phyloP scores from a whole-genome alignment of 2,888 invertebrate genomes.

The Abrostola triplasia region DNA sequence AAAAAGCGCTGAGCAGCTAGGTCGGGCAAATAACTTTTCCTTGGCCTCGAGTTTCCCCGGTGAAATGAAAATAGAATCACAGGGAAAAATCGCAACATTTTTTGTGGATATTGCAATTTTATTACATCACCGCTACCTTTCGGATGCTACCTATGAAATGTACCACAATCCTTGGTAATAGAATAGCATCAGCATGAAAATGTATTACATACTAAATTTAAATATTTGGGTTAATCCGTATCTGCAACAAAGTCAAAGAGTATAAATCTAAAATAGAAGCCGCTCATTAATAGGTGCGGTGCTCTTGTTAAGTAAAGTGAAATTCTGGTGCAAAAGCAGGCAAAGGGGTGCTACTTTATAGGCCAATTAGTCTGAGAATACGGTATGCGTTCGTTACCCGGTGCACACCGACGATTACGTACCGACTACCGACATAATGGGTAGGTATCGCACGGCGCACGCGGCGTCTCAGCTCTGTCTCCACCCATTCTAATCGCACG shows the following conservation, averaged over 20 bases:
- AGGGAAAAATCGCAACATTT: conserved; percentile 26
- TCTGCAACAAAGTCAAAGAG: conserved; percentile 31
- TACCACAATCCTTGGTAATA: background rate
- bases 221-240: conserved; percentile 10
- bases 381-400: conserved; percentile 72
- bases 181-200: conserved; percentile 17
- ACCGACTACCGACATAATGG: conserved; percentile 49
- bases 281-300: conserved; percentile 41
- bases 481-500: conserved; percentile 22
- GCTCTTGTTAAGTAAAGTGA: conserved; percentile 64
- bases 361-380: conserved; percentile 77
- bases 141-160: conserved; percentile 19
- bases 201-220: conserved; percentile 19
- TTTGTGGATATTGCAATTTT: conserved; percentile 35
- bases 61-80: conserved; percentile 48
- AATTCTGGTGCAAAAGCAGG: conserved; percentile 63
- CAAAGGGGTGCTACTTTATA: conserved; percentile 71
- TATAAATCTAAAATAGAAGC: conserved; percentile 38
- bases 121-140: conserved; percentile 19
- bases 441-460: conserved; percentile 27
- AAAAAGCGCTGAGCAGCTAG: conserved; percentile 45
- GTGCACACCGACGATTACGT: conserved; percentile 64
- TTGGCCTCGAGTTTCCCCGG: conserved; percentile 37
- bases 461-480: conserved; percentile 13
- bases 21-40: conserved; percentile 49